Conservation (phyloP, 2,888 invertebrate species). For the Ochropacha duplaris region DNA sequence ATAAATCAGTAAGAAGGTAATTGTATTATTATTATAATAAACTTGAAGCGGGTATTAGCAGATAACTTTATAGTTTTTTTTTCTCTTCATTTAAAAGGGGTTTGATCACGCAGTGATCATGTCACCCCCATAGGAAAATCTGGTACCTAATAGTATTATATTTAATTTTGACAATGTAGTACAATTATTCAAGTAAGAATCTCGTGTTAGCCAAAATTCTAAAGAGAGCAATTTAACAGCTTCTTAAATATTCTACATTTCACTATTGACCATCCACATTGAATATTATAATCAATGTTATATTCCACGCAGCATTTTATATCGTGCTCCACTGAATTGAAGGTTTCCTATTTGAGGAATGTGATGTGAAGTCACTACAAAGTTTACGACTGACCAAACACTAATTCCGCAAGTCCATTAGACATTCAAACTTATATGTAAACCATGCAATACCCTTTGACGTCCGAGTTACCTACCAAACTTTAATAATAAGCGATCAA, state of each 20-base stretch:
- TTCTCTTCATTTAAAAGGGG: no score
- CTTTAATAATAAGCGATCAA: conserved; percentile 16
- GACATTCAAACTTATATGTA: not conserved
- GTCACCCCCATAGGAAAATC: no score
- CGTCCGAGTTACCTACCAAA: not conserved
- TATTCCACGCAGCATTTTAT: not conserved
- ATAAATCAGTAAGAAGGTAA: not conserved
- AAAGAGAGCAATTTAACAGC: no score
- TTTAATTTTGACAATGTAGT: no score
- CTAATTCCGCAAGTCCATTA: conserved; percentile 31
- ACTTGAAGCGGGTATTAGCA: not conserved
- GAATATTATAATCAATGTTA: not conserved
- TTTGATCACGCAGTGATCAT: no score
- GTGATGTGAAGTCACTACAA: conserved; percentile 35
- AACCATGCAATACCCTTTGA: not conserved
- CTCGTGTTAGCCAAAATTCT: no score
- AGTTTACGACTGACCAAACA: conserved; percentile 26
- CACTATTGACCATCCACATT: not conserved
- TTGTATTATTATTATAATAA: not conserved
- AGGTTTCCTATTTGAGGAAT: conserved; percentile 29
- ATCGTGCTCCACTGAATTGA: not conserved
- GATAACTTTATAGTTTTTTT: no score
- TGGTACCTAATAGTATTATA: no score
- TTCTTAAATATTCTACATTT: no score
- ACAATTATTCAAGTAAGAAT: no score